A percentile compares a stretch with the other conserved stretches of the same genome.
Evolutionary conservation across 2,113 vertebrate species (phyloP).

Genomic region (Carollia perspicillata): DNA sequence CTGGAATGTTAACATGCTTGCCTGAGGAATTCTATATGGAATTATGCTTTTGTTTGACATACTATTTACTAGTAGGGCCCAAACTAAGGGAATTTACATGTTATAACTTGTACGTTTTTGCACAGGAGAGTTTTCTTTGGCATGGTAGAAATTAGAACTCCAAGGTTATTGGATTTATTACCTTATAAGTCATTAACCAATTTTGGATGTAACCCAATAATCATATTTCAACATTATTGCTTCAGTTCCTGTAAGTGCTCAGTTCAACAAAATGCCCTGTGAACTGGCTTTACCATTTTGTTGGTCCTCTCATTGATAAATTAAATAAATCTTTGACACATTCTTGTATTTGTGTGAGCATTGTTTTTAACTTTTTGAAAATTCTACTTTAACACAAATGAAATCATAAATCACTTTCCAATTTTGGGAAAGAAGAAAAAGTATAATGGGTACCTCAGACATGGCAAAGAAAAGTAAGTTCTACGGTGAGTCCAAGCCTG

Average conservation of each 20-base stretch:
- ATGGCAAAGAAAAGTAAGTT: background rate
- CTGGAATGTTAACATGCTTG: background rate
- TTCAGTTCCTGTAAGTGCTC: background rate
- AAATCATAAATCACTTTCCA: constrained; percentile 19
- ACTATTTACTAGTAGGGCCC: background rate
- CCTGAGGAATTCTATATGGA: background rate
- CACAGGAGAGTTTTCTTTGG: background rate
- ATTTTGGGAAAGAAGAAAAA: background rate
- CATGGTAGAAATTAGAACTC: background rate
- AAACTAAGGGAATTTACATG: background rate
- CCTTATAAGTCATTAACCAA: background rate
- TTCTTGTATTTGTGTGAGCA: background rate
- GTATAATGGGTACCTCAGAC: background rate
- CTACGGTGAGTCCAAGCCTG: background rate
- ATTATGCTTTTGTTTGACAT: background rate
- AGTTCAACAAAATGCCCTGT: background rate
- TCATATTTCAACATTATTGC: background rate
- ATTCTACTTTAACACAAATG: constrained; percentile 16
- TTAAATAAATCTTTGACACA: constrained; percentile 20
- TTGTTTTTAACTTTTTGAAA: constrained; percentile 31
- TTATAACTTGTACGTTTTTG: background rate
- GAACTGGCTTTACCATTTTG: background rate
- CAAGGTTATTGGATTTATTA: background rate
- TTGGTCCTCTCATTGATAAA: constrained; percentile 20
- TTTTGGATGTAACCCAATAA: constrained; percentile 1